phyloP scores from a whole-genome alignment of 2,797 vertebrate species.

The Graptemys geographica region DNA sequence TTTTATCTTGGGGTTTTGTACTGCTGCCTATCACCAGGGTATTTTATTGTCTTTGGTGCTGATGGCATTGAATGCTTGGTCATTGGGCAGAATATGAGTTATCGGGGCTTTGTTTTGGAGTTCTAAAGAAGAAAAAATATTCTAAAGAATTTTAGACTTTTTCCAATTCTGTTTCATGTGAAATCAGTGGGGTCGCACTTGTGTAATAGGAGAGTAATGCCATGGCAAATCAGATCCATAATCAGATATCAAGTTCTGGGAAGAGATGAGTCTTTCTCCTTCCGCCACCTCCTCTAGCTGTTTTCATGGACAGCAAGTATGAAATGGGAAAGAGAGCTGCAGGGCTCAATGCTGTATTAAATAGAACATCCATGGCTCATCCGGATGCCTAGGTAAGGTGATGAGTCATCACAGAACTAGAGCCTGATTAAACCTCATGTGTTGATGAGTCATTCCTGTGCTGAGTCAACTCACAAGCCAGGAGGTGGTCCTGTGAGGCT shows the following conservation, averaged over 20 bases:
- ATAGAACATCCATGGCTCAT: neutral
- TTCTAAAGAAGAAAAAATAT: neutral
- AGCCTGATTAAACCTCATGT: no score
- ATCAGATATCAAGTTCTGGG: constrained; percentile 6
- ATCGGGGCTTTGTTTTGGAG: neutral
- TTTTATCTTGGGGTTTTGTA: neutral
- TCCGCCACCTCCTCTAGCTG: constrained; percentile 22
- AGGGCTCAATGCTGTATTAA: neutral
- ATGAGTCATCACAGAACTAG: no score
- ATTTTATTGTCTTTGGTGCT: neutral
- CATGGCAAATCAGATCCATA: neutral
- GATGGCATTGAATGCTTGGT: neutral
- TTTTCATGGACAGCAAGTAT: constrained; percentile 37
- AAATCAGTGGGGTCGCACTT: neutral
- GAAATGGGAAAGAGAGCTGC: neutral
- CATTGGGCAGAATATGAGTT: neutral
- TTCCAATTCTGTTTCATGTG: neutral
- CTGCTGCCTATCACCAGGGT: neutral
- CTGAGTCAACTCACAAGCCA: no score
- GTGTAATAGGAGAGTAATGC: neutral
- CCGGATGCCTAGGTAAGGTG: no score
- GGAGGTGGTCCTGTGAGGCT: no score
- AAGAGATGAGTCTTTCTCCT: neutral
- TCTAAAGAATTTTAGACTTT: neutral
- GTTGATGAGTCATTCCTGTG: no score